phyloP scores from a whole-genome alignment of 2,113 vertebrate species.

The Nematolebias whitei region DNA sequence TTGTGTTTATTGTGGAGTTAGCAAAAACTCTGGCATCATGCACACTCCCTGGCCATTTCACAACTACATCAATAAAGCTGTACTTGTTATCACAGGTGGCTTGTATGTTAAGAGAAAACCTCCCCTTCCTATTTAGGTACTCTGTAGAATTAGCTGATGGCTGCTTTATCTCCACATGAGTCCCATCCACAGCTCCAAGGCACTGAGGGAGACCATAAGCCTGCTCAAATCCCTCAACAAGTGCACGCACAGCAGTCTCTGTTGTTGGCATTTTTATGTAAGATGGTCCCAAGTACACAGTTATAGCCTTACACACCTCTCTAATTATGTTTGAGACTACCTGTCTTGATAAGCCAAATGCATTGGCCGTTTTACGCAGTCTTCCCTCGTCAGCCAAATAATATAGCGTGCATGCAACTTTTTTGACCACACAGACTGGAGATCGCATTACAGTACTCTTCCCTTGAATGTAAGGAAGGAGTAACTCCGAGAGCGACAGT shows the following conservation, averaged over 20 bases:
- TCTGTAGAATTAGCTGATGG: not conserved
- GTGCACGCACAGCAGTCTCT: not conserved
- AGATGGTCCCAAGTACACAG: not conserved
- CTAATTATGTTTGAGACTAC: not conserved
- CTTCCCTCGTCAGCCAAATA: not conserved
- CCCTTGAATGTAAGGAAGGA: not conserved
- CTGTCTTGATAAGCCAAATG: not conserved
- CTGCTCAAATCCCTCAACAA: too few relatives aligned
- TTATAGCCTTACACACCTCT: not conserved
- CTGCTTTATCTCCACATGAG: constrained; percentile 12
- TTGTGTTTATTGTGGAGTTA: not conserved
- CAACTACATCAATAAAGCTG: not conserved
- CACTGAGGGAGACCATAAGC: not conserved
- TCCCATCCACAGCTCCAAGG: not conserved
- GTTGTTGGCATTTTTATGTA: not conserved
- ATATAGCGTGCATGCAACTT: not conserved
- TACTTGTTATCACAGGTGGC: not conserved
- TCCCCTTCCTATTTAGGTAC: not conserved
- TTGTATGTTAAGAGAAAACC: not conserved
- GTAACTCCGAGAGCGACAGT: not conserved
- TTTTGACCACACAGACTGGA: not conserved
- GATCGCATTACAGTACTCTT: not conserved
- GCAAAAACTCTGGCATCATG: not conserved
- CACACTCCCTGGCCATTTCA: constrained; percentile 1
- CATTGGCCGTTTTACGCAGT: not conserved